These are phyloP conservation scores for Noctua fimbriata DNA, from an alignment of 2,888 invertebrate genomes.

Conservation along the genomic window DNA sequence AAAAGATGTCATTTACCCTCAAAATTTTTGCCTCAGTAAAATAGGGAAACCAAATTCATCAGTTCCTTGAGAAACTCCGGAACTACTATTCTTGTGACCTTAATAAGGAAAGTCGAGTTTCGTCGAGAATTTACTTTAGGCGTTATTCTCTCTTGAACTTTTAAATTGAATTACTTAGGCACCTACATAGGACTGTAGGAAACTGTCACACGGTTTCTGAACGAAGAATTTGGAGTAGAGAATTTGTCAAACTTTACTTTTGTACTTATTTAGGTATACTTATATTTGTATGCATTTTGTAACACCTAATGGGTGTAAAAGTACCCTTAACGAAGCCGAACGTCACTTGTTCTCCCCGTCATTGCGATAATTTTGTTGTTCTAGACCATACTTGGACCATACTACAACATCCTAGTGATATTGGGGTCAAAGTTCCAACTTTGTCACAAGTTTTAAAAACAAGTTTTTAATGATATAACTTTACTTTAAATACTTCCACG, in stretches of 20 bases:
- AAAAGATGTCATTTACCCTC: not conserved
- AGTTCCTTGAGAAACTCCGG: conserved; percentile 23
- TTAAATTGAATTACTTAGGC: conserved; percentile 60
- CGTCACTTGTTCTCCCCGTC: too few species aligned
- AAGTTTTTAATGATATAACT: too few species aligned
- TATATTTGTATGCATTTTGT: too few species aligned
- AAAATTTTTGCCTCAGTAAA: not conserved
- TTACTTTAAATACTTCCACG: too few species aligned
- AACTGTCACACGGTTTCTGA: not conserved
- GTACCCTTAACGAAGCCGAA: not conserved
- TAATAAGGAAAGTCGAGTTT: conserved; percentile 49
- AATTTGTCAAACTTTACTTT: not conserved
- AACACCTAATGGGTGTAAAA: not conserved
- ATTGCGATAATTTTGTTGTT: too few species aligned
- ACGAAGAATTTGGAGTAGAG: not conserved
- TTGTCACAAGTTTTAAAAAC: too few species aligned
- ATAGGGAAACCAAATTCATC: conserved; percentile 27
- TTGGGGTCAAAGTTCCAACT: too few species aligned
- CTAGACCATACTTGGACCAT: too few species aligned
- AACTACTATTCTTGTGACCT: conserved; percentile 40
- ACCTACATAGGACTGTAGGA: conserved; percentile 23
- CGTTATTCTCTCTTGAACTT: conserved; percentile 59
- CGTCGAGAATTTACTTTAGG: conserved; percentile 43
- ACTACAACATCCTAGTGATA: too few species aligned
- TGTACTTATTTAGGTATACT: not conserved